Evolutionary conservation across 2,797 vertebrate species (phyloP).

Genomic region (Pangasius mekongensis): DNA sequence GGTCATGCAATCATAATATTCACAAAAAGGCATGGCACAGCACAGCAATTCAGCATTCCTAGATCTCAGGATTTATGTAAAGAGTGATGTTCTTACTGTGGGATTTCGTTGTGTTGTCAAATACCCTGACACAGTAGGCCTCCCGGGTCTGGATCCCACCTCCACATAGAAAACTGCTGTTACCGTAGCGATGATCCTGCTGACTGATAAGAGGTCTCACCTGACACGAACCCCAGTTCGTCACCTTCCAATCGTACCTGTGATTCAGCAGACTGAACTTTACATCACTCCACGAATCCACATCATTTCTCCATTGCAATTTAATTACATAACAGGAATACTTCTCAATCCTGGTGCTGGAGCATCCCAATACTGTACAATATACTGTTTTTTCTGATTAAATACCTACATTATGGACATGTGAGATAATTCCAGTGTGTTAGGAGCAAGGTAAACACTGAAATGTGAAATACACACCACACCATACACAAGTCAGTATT

Average conservation of each 20-base stretch:
- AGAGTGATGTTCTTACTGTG: constrained; percentile 43
- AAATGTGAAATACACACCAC: not conserved
- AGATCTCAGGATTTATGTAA: not conserved
- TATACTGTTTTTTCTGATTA: no score
- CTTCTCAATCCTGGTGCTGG: not conserved
- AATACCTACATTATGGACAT: not conserved
- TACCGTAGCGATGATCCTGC: constrained; percentile 66
- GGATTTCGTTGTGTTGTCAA: constrained; percentile 45
- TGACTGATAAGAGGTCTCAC: constrained; percentile 76
- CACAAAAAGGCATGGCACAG: not conserved
- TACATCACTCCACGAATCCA: not conserved
- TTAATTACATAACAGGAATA: not conserved
- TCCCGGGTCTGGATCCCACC: constrained; percentile 81
- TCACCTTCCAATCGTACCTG: constrained; percentile 84
- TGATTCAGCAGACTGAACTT: not conserved
- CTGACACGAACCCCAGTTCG: constrained; percentile 82
- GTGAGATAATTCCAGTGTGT: not conserved
- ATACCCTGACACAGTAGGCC: constrained; percentile 76
- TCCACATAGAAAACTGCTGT: constrained; percentile 72
- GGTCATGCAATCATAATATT: not conserved
- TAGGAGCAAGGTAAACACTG: not conserved
- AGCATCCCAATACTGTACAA: not conserved
- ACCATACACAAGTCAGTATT: not conserved
- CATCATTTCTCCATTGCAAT: not conserved
- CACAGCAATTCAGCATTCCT: not conserved